Conservation (phyloP, 2,797 vertebrate genomes). For the Molossus alvarezi region DNA sequence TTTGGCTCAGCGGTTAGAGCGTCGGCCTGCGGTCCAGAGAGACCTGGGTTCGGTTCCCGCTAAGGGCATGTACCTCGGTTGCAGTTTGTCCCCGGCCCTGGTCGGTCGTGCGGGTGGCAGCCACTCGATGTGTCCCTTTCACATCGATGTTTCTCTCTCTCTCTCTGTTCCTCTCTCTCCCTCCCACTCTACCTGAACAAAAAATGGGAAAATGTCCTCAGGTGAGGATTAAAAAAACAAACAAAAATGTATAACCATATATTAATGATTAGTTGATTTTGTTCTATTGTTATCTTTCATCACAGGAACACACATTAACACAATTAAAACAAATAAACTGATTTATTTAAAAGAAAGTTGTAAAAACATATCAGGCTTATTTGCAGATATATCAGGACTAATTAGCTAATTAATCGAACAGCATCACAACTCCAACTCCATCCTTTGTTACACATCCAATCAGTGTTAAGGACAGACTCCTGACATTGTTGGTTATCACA, state of each 20-base stretch:
- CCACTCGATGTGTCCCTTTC: no score
- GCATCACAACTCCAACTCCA: background rate
- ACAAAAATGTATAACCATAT: background rate
- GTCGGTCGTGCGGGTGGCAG: no score
- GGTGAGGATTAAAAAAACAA: no score
- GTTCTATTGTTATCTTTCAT: slow-evolving; percentile 43
- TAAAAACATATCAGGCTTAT: background rate
- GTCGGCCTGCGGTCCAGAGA: no score
- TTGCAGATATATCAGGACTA: background rate
- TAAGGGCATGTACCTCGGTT: no score
- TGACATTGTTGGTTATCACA: slow-evolving; percentile 13
- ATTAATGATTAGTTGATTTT: slow-evolving; percentile 54
- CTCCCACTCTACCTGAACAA: no score
- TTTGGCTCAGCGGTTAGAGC: no score
- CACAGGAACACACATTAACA: slow-evolving; percentile 34
- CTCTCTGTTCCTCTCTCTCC: no score
- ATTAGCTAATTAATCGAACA: background rate
- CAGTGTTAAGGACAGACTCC: background rate
- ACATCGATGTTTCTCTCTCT: no score
- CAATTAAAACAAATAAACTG: slow-evolving; percentile 40
- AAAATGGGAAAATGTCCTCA: no score
- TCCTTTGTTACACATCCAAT: background rate
- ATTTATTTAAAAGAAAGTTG: background rate
- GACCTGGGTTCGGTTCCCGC: no score
- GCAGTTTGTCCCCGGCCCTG: no score